These are phyloP conservation scores for Pachydiplax longipennis DNA, from an alignment of 2,888 invertebrate genomes.

Conservation along the genomic window DNA sequence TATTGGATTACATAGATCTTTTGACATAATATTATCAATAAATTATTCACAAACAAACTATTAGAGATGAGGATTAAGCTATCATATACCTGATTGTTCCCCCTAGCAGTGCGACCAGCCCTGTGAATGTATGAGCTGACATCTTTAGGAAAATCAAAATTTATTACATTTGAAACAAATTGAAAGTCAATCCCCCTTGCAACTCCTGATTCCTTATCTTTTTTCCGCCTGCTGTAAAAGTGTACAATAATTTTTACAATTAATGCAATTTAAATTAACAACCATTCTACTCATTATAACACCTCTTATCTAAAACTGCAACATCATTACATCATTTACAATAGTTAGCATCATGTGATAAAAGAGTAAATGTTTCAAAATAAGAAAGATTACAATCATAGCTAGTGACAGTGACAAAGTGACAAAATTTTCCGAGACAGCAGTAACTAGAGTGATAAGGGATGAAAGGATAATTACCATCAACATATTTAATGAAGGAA, in stretches of 20 bases:
- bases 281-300: background rate
- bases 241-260: constrained; percentile 43
- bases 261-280: background rate
- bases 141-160: constrained; percentile 96
- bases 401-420: no score
- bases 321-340: no score
- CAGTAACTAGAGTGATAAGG: background rate
- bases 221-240: constrained; percentile 65
- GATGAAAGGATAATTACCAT: background rate
- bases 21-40: background rate
- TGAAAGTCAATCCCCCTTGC: constrained; percentile 98
- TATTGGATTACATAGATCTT: background rate
- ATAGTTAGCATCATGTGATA: no score
- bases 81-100: constrained; percentile 80
- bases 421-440: no score
- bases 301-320: no score
- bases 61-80: background rate
- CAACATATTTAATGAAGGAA: background rate
- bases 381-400: no score
- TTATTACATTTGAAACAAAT: constrained; percentile 95
- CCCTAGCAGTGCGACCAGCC: constrained; percentile 90
- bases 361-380: no score
- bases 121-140: constrained; percentile 93
- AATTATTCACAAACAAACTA: background rate
- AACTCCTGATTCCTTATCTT: constrained; percentile 93